Evolutionary conservation across 2,888 invertebrate species (phyloP).

Genomic region (Saturnia pavonia): DNA sequence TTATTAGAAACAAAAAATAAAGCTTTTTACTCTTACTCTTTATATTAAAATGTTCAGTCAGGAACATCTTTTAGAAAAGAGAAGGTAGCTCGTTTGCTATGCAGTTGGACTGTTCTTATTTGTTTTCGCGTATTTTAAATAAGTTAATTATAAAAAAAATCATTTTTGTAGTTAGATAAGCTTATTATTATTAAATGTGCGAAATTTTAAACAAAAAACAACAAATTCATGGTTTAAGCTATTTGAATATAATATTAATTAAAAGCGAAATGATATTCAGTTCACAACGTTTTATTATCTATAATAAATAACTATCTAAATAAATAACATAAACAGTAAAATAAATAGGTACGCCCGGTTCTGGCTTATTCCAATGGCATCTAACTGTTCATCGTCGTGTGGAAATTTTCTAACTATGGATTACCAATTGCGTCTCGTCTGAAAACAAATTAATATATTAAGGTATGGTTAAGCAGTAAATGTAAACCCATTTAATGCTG

Average conservation of each 20-base stretch:
- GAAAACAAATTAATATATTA: constrained; percentile 35
- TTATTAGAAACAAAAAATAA: too few species aligned
- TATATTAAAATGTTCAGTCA: too few species aligned
- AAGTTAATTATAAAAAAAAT: too few species aligned
- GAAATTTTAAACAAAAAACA: too few species aligned
- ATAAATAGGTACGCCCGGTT: constrained; percentile 40
- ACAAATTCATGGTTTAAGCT: too few species aligned
- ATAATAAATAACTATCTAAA: constrained; percentile 37
- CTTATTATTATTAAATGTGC: too few species aligned
- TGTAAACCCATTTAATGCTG: not conserved
- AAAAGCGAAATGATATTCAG: constrained; percentile 23
- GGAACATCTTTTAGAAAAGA: too few species aligned
- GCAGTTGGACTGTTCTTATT: too few species aligned
- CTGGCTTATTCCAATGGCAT: constrained; percentile 63
- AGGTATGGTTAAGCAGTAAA: not conserved
- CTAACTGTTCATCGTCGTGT: constrained; percentile 28
- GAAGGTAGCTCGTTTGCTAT: too few species aligned
- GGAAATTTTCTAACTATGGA: constrained; percentile 5
- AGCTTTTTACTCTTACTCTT: too few species aligned
- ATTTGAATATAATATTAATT: not conserved
- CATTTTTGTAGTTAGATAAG: too few species aligned
- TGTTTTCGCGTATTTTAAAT: too few species aligned
- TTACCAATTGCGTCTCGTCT: constrained; percentile 34
- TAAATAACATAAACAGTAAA: constrained; percentile 47
- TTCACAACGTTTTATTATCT: constrained; percentile 34